Conservation (phyloP, 2,797 vertebrate species). For the Phoxinus dragarum region DNA sequence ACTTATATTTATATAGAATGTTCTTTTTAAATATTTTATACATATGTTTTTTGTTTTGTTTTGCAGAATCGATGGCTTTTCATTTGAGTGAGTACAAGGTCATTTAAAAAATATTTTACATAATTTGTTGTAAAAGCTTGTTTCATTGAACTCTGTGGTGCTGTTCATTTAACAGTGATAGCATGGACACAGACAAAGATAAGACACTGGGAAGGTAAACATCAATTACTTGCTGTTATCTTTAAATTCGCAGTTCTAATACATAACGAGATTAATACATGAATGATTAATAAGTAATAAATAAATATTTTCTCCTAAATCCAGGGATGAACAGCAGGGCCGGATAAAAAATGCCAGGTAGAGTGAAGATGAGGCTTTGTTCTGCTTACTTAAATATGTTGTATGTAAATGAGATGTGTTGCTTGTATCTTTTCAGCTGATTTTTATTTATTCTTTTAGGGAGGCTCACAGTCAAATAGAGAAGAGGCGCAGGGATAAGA, state of each 20-base stretch:
- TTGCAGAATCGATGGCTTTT: constrained; percentile 94
- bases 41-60: constrained; percentile 70
- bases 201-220: constrained; percentile 92
- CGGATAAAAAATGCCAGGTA: constrained; percentile 98
- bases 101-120: background rate
- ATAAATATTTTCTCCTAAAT: constrained; percentile 54
- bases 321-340: constrained; percentile 90
- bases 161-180: constrained; percentile 79
- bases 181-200: constrained; percentile 97
- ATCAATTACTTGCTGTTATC: background rate
- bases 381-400: background rate
- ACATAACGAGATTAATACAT: background rate
- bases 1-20: background rate
- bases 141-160: constrained; percentile 9
- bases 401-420: background rate
- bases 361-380: background rate
- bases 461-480: constrained; percentile 99
- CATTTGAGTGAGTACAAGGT: constrained; percentile 89
- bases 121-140: background rate
- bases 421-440: background rate
- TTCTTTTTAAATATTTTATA: background rate
- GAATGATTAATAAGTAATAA: background rate
- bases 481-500: constrained; percentile 95
- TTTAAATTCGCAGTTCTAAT: background rate
- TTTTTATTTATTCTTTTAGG: constrained; percentile 71